Percentiles rank a stretch among this genome's conserved stretches.
phyloP scores from a whole-genome alignment of 2,888 invertebrate genomes.

The Cerceris ruficornis region DNA sequence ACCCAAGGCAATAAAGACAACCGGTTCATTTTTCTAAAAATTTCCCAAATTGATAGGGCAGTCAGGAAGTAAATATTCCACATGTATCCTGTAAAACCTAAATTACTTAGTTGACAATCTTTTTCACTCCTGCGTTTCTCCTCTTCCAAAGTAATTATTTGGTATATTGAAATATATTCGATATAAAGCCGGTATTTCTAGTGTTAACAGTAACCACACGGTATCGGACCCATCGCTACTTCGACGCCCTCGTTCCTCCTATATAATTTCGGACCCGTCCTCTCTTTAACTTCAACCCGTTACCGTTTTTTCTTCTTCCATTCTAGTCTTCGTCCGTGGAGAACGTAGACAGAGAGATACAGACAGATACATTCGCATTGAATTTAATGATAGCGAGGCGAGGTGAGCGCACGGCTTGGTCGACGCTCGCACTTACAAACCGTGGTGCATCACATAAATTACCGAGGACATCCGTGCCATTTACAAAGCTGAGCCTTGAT shows the following conservation, averaged over 20 bases:
- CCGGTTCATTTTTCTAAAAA: too few species aligned
- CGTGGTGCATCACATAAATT: conserved; percentile 69
- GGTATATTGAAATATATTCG: too few species aligned
- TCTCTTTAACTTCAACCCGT: conserved; percentile 2
- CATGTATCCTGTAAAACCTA: too few species aligned
- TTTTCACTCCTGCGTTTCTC: too few species aligned
- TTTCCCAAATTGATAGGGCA: too few species aligned
- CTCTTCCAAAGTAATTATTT: too few species aligned
- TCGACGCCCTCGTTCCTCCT: background rate
- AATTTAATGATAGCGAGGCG: conserved; percentile 71
- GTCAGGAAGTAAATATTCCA: too few species aligned
- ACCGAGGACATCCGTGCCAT: conserved; percentile 69
- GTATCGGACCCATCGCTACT: background rate
- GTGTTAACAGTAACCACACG: too few species aligned
- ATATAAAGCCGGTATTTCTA: too few species aligned
- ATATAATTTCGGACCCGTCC: background rate
- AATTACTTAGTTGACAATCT: too few species aligned
- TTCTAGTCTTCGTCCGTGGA: background rate
- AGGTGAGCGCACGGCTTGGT: conserved; percentile 66
- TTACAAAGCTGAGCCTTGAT: conserved; percentile 73
- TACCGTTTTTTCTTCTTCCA: background rate
- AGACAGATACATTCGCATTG: conserved; percentile 60
- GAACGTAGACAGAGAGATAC: conserved; percentile 41
- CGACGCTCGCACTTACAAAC: conserved; percentile 64
- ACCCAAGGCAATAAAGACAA: too few species aligned